A percentile compares a stretch with the other conserved stretches of the same genome.
Conservation (phyloP, 2,888 invertebrate genomes). For the Ectemnius continuus region DNA sequence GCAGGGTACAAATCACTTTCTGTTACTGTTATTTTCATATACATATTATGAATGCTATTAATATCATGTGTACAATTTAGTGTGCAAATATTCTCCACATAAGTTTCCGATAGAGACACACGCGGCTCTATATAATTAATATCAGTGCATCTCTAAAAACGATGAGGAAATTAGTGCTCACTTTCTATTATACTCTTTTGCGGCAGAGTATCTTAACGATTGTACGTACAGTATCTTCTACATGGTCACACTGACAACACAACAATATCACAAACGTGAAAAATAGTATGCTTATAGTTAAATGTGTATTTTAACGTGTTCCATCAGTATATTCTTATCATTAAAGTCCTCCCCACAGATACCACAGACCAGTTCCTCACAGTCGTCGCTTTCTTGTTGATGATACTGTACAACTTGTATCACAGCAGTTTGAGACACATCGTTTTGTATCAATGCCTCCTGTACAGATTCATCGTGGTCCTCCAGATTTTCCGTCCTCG, state of each 20-base stretch:
- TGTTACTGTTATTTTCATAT: no score
- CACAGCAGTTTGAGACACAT: conserved; percentile 51
- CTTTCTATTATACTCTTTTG: conserved; percentile 7
- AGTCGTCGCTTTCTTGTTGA: conserved; percentile 65
- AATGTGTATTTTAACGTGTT: conserved; percentile 76
- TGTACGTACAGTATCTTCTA: conserved; percentile 28
- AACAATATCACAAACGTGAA: conserved; percentile 60
- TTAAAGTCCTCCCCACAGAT: conserved; percentile 76
- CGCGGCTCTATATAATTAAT: conserved; percentile 22
- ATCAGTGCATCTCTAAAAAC: conserved; percentile 47
- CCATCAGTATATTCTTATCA: conserved; percentile 73
- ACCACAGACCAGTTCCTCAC: conserved; percentile 72
- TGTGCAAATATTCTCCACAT: conserved; percentile 37
- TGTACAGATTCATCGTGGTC: conserved; percentile 45
- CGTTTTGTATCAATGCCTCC: conserved; percentile 49
- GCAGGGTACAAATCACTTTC: no score
- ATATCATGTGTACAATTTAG: conserved; percentile 20
- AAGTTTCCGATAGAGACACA: conserved; percentile 31
- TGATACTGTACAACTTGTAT: conserved; percentile 63
- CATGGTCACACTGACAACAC: conserved; percentile 34
- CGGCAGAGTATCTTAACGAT: no score
- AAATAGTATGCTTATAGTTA: conserved; percentile 61
- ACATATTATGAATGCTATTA: no score
- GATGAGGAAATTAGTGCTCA: conserved; percentile 43
- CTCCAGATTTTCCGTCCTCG: conserved; percentile 40